Conservation (phyloP, 1,140 invertebrate species). For the Probaryconus sp. region DNA sequence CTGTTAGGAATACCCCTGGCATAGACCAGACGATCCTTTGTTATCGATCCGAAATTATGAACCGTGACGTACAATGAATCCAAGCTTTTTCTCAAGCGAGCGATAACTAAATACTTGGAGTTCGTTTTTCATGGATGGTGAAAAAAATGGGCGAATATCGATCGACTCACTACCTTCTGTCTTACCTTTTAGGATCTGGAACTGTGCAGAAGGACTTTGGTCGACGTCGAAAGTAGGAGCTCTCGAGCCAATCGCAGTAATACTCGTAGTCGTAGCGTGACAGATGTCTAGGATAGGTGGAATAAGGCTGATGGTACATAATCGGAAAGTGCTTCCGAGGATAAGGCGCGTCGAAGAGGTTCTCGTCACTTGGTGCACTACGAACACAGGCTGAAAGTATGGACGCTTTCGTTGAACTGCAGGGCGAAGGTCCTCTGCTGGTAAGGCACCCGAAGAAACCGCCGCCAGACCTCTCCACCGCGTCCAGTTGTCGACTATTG, state of each 20-base stretch:
- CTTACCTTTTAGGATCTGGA: slow-evolving; percentile 83
- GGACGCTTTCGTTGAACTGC: slow-evolving; percentile 81
- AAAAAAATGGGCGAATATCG: not conserved
- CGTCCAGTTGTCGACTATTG: slow-evolving; percentile 91
- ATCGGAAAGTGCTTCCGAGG: slow-evolving; percentile 79
- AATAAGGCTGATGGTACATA: slow-evolving; percentile 74
- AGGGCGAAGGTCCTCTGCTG: slow-evolving; percentile 75
- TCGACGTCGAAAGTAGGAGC: slow-evolving; percentile 86
- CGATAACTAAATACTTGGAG: slow-evolving; percentile 14
- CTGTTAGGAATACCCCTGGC: slow-evolving; percentile 17
- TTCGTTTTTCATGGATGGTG: slow-evolving; percentile 3
- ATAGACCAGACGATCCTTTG: slow-evolving; percentile 29
- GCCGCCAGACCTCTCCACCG: slow-evolving; percentile 87
- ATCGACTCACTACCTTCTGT: no score
- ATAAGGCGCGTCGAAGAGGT: slow-evolving; percentile 88
- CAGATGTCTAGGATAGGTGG: slow-evolving; percentile 74
- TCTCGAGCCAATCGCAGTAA: slow-evolving; percentile 81
- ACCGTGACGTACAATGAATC: slow-evolving; percentile 12
- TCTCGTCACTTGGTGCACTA: slow-evolving; percentile 90
- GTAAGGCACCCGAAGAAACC: slow-evolving; percentile 92
- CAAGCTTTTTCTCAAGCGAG: slow-evolving; percentile 5
- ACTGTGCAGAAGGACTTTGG: slow-evolving; percentile 85
- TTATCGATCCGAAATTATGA: slow-evolving; percentile 40
- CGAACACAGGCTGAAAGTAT: slow-evolving; percentile 91
- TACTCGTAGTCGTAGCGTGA: slow-evolving; percentile 79